Evolutionary conservation across 37 sponge, comb jelly and placozoan genomes (phyloP).

Genomic region (Cliona cf. orientalis): DNA sequence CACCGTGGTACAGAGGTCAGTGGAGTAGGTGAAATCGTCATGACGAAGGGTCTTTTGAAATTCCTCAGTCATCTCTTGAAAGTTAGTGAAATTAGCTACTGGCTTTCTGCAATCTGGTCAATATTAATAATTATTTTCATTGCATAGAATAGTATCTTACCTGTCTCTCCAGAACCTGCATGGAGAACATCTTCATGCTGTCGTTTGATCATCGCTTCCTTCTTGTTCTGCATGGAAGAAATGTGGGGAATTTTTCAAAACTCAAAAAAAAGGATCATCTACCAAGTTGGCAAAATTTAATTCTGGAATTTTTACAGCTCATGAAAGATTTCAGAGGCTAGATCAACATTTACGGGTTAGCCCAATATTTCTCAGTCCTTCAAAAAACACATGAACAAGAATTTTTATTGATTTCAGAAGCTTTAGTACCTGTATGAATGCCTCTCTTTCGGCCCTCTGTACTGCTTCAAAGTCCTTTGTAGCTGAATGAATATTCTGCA

Average conservation of each 20-base stretch:
- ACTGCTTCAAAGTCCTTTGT: conserved; percentile 46
- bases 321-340: too few relatives aligned
- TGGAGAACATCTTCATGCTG: conserved; percentile 81
- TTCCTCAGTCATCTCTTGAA: conserved; percentile 75
- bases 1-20: conserved; percentile 67
- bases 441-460: conserved; percentile 45
- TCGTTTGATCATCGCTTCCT: conserved; percentile 46
- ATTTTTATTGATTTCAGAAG: too few relatives aligned
- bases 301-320: too few relatives aligned
- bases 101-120: conserved; percentile 50
- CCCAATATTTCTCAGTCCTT: too few relatives aligned
- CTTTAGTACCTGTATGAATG: conserved; percentile 61
- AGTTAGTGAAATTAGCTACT: conserved; percentile 68
- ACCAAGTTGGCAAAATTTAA: too few relatives aligned
- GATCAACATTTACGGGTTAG: too few relatives aligned
- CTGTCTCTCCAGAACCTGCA: conserved; percentile 71
- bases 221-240: conserved; percentile 45
- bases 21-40: conserved; percentile 72
- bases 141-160: conserved; percentile 20
- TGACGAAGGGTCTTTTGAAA: conserved; percentile 84
- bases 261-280: too few relatives aligned
- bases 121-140: not conserved
- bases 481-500: conserved; percentile 82
- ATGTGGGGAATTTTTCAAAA: too few relatives aligned
- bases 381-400: too few relatives aligned